A percentile compares a stretch with the other conserved stretches of the same genome.
Evolutionary conservation across 2,888 invertebrate genomes (phyloP).

Genomic region (Ornithoptera alexandrae): DNA sequence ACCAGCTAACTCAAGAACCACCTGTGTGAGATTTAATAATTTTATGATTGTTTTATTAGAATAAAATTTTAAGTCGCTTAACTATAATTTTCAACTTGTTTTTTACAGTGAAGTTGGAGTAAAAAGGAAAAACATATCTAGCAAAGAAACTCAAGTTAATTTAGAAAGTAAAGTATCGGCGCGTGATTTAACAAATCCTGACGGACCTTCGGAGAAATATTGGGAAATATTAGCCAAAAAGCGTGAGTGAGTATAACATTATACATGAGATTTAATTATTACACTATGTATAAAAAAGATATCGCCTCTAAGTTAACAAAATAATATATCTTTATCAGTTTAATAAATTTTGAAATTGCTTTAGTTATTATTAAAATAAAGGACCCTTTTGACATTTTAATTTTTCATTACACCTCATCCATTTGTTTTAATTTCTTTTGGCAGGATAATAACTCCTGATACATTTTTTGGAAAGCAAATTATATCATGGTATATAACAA

Average conservation of each 20-base stretch:
- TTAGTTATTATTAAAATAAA: no score
- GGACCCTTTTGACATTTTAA: no score
- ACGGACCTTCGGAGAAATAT: constrained; percentile 85
- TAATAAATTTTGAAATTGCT: no score
- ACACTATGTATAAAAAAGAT: neutral
- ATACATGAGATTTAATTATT: no score
- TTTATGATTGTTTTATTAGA: neutral
- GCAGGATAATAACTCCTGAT: no score
- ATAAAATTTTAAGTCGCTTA: neutral
- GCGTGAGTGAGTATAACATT: constrained; percentile 71
- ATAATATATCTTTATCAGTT: no score
- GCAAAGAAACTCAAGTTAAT: constrained; percentile 83
- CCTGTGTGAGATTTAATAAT: constrained; percentile 60
- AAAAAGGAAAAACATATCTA: constrained; percentile 72
- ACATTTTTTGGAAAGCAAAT: no score
- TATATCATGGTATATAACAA: no score
- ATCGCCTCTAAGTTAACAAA: neutral
- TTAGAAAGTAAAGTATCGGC: constrained; percentile 78
- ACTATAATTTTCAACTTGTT: neutral
- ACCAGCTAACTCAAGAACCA: constrained; percentile 72
- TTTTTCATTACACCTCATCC: no score
- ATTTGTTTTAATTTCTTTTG: no score
- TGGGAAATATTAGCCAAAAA: constrained; percentile 89
- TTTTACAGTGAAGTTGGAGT: constrained; percentile 64
- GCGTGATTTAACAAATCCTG: constrained; percentile 85